Percentiles rank a stretch among this genome's conserved stretches.
phyloP scores from a whole-genome alignment of 2,888 invertebrate species.

The Tanypteryx hageni region DNA sequence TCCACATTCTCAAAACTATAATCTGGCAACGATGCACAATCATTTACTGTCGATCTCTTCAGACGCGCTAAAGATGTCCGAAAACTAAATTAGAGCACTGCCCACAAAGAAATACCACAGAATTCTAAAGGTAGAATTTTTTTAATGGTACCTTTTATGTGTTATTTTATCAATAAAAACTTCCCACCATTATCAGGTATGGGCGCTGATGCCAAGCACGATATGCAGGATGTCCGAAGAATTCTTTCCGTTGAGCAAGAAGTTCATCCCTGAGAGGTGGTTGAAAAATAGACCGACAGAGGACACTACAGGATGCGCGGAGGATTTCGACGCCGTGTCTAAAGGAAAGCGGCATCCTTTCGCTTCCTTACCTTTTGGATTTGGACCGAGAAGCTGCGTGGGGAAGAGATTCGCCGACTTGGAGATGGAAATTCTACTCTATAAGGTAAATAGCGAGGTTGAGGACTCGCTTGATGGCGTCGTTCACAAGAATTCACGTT shows the following conservation, averaged over 20 bases:
- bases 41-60: no score
- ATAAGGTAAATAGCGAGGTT: no score
- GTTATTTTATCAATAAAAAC: neutral
- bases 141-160: no score
- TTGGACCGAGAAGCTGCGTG: slow-evolving; percentile 86
- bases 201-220: slow-evolving; percentile 89
- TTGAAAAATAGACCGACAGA: slow-evolving; percentile 76
- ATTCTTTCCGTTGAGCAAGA: slow-evolving; percentile 84
- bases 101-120: no score
- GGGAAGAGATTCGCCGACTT: slow-evolving; percentile 89
- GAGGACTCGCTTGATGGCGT: no score
- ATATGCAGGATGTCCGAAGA: slow-evolving; percentile 84
- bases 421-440: slow-evolving; percentile 84
- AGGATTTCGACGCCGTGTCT: slow-evolving; percentile 69
- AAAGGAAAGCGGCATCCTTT: slow-evolving; percentile 83
- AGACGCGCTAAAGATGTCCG: no score
- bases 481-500: no score
- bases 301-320: neutral
- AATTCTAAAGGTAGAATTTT: no score
- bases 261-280: slow-evolving; percentile 88
- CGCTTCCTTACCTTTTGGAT: slow-evolving; percentile 86
- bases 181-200: slow-evolving; percentile 67
- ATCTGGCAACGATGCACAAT: no score
- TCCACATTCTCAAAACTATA: no score
- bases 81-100: no score